Evolutionary conservation across 2,797 vertebrate species (phyloP).

Genomic region (Knipowitschia caucasica): DNA sequence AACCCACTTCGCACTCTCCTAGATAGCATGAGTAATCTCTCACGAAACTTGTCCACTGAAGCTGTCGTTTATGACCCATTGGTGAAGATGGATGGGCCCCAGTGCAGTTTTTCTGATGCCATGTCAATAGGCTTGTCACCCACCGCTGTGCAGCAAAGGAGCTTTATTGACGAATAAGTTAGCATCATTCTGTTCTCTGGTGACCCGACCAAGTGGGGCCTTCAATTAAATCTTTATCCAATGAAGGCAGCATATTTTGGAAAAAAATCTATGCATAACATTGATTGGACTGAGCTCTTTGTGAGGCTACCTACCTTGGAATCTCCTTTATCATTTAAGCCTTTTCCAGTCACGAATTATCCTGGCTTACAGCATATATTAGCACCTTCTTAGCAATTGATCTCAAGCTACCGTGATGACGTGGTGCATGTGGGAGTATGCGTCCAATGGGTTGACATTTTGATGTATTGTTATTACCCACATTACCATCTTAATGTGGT

Average conservation of each 20-base stretch:
- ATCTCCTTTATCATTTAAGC: slow-evolving; percentile 15
- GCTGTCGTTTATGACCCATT: slow-evolving; percentile 21
- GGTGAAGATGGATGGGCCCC: slow-evolving; percentile 26
- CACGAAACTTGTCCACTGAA: slow-evolving; percentile 6
- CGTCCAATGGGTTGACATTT: slow-evolving; percentile 33
- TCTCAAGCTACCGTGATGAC: slow-evolving; percentile 26
- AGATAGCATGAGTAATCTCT: slow-evolving; percentile 26
- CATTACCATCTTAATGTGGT: slow-evolving; percentile 49
- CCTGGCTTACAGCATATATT: slow-evolving; percentile 29
- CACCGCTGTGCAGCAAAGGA: slow-evolving; percentile 14
- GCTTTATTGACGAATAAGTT: slow-evolving; percentile 41
- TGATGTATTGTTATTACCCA: slow-evolving; percentile 39
- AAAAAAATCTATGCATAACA: slow-evolving; percentile 27
- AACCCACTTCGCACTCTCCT: slow-evolving; percentile 15
- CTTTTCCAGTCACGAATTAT: slow-evolving; percentile 11
- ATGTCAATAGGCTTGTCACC: slow-evolving; percentile 28
- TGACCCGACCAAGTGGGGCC: slow-evolving; percentile 7
- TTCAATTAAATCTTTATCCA: slow-evolving; percentile 24
- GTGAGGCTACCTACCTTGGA: slow-evolving; percentile 16
- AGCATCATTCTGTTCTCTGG: slow-evolving; percentile 23
- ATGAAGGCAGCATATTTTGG: slow-evolving; percentile 18
- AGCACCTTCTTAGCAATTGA: slow-evolving; percentile 38
- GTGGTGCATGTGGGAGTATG: slow-evolving; percentile 10
- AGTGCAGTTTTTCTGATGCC: slow-evolving; percentile 26
- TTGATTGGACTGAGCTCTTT: slow-evolving; percentile 11